A percentile compares a stretch with the other conserved stretches of the same genome.
These are phyloP conservation scores for Epizoanthus fatuus DNA, from an alignment of 92 coral and sea anemone genomes.

Conservation along the genomic window DNA sequence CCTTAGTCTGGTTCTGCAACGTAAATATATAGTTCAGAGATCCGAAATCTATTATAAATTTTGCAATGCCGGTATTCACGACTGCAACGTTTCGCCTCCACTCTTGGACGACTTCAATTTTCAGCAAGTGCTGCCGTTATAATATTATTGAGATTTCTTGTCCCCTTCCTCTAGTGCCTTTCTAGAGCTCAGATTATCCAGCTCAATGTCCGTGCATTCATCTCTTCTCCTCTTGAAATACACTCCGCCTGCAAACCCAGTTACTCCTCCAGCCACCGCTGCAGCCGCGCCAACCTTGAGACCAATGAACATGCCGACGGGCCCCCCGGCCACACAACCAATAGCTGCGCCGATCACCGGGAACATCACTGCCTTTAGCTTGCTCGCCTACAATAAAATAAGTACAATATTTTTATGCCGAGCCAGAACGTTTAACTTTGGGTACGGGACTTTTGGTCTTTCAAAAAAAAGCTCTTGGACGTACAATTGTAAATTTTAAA, in stretches of 20 bases:
- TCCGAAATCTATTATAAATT: too few relatives aligned
- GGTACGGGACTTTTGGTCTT: too few relatives aligned
- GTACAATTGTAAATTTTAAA: too few relatives aligned
- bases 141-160: conserved; percentile 1
- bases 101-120: too few relatives aligned
- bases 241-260: conserved; percentile 90
- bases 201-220: conserved; percentile 83
- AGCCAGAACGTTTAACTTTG: too few relatives aligned
- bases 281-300: conserved; percentile 92
- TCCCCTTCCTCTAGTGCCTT: conserved; percentile 43
- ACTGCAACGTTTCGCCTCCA: too few relatives aligned
- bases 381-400: conserved; percentile 79
- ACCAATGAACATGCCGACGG: conserved; percentile 93
- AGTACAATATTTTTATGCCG: too few relatives aligned
- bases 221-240: conserved; percentile 82
- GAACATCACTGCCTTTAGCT: conserved; percentile 81
- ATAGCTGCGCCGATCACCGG: conserved; percentile 94
- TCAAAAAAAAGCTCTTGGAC: too few relatives aligned
- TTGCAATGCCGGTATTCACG: too few relatives aligned
- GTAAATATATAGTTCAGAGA: too few relatives aligned
- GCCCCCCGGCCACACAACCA: conserved; percentile 95
- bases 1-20: too few relatives aligned
- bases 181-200: conserved; percentile 88
- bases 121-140: background rate
- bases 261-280: conserved; percentile 92